Conservation (phyloP, 2,888 invertebrate genomes). For the Xiphydria camelus region DNA sequence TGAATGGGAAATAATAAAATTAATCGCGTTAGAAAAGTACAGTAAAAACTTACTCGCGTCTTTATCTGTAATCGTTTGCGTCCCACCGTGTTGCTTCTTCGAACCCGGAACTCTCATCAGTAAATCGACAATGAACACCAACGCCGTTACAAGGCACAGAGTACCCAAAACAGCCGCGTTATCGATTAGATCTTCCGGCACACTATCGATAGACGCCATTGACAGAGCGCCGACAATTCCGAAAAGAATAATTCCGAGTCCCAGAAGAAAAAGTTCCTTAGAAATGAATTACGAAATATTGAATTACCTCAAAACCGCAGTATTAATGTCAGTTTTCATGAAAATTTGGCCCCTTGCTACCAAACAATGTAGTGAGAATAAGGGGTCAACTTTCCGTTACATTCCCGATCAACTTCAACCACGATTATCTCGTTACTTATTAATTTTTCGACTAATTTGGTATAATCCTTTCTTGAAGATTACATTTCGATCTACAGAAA, state of each 20-base stretch:
- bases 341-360: too few species aligned
- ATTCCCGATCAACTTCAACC: too few species aligned
- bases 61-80: constrained; percentile 37
- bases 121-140: constrained; percentile 71
- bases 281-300: too few species aligned
- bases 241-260: constrained; percentile 71
- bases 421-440: too few species aligned
- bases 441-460: too few species aligned
- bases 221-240: constrained; percentile 70
- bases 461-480: too few species aligned
- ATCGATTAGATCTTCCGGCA: constrained; percentile 69
- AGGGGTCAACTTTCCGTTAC: too few species aligned
- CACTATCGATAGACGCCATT: constrained; percentile 72
- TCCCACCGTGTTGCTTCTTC: constrained; percentile 35
- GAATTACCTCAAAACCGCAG: too few species aligned
- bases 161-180: constrained; percentile 74
- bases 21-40: constrained; percentile 19
- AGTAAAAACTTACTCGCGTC: constrained; percentile 41
- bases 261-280: constrained; percentile 71
- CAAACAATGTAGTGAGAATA: too few species aligned
- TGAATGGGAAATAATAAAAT: too few species aligned
- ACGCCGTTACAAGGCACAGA: constrained; percentile 68
- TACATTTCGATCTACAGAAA: too few species aligned
- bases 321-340: too few species aligned
- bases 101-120: constrained; percentile 40